Evolutionary conservation across 2,888 invertebrate genomes (phyloP).

Genomic region (Smittia sp.): DNA sequence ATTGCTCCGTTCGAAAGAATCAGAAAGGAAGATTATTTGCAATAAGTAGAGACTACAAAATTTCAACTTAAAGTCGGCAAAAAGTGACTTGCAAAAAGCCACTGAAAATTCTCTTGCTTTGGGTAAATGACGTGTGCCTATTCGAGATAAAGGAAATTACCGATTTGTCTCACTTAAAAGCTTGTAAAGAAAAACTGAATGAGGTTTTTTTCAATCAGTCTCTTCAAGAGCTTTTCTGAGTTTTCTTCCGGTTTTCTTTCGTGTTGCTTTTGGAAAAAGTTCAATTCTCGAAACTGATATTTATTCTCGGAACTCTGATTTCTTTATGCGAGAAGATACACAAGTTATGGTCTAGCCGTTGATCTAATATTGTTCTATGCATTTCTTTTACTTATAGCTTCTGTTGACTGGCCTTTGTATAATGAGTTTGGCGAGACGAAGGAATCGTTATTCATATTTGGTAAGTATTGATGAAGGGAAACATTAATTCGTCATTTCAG

Average conservation of each 20-base stretch:
- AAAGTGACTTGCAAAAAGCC: slow-evolving; percentile 5
- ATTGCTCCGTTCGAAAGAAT: background rate
- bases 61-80: slow-evolving; percentile 25
- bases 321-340: no score
- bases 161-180: background rate
- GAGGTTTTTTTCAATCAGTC: background rate
- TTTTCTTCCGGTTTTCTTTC: background rate
- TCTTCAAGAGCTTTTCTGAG: background rate
- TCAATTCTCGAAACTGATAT: no score
- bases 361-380: background rate
- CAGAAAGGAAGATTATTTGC: background rate
- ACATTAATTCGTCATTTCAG: background rate
- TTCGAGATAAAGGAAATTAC: background rate
- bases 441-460: slow-evolving; percentile 84
- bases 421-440: slow-evolving; percentile 77
- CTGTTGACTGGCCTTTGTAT: slow-evolving; percentile 83
- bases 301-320: no score
- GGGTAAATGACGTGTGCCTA: background rate
- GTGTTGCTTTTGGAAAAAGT: no score
- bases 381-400: slow-evolving; percentile 37
- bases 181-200: background rate
- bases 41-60: background rate
- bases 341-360: no score
- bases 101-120: background rate
- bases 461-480: slow-evolving; percentile 58